Percentiles rank a stretch among this genome's conserved stretches.
Conservation (phyloP, 92 coral and sea anemone genomes). For the Parazoanthus darwini region DNA sequence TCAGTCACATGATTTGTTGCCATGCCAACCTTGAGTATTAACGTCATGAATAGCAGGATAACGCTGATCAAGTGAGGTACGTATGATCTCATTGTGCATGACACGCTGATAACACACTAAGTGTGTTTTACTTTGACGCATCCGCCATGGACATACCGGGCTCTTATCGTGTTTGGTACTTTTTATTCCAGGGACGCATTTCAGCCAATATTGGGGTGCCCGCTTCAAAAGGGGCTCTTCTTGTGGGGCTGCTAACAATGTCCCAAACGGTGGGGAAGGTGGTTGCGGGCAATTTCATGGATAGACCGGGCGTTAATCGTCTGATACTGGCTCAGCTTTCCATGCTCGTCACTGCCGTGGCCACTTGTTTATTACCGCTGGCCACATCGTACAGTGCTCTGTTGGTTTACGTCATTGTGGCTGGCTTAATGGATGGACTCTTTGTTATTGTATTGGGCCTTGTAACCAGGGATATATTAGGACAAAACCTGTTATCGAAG, state of each 20-base stretch:
- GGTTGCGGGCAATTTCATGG: conserved; percentile 73
- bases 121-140: conserved; percentile 38
- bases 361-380: conserved; percentile 82
- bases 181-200: conserved; percentile 69
- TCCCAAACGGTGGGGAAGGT: conserved; percentile 86
- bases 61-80: conserved; percentile 31
- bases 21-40: conserved; percentile 45
- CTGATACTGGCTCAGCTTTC: conserved; percentile 64
- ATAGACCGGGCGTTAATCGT: conserved; percentile 69
- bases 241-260: conserved; percentile 81
- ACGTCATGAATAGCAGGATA: conserved; percentile 39
- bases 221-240: conserved; percentile 71
- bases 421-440: conserved; percentile 86
- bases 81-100: conserved; percentile 25
- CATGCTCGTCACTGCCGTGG: conserved; percentile 74
- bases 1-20: conserved; percentile 46
- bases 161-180: neutral
- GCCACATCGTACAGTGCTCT: conserved; percentile 77
- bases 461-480: conserved; percentile 87
- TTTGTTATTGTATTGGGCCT: conserved; percentile 74
- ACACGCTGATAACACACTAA: conserved; percentile 28
- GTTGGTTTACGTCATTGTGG: conserved; percentile 77
- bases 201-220: conserved; percentile 74
- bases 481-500: conserved; percentile 76
- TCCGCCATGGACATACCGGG: neutral